phyloP scores from a whole-genome alignment of 2,888 invertebrate genomes.

The Plebejus melissa region DNA sequence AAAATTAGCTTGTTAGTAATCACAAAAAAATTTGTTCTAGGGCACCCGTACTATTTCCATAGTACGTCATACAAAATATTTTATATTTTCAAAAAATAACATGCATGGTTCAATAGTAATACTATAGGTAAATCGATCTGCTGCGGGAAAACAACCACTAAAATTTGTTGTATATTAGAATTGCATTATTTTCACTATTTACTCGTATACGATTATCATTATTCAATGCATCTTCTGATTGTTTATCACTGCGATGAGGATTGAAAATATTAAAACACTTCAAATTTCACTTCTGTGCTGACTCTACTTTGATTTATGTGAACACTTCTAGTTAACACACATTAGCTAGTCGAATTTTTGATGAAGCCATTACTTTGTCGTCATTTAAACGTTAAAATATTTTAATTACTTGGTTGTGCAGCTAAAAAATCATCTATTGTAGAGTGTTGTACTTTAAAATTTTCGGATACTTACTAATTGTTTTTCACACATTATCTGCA shows the following conservation, averaged over 20 bases:
- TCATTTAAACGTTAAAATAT: background rate
- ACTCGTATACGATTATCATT: background rate
- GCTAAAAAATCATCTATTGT: background rate
- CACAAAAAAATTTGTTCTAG: no score
- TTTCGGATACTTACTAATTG: background rate
- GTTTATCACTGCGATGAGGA: background rate
- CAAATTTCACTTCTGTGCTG: constrained; percentile 19
- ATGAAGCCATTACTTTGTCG: background rate
- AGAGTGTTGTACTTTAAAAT: background rate
- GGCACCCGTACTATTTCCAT: no score
- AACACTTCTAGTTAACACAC: constrained; percentile 24
- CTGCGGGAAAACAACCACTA: no score
- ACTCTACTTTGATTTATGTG: constrained; percentile 17
- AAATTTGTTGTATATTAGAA: background rate
- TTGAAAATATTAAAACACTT: background rate
- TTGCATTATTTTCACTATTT: background rate
- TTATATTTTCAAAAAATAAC: no score
- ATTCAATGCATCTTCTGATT: constrained; percentile 28
- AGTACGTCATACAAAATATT: no score
- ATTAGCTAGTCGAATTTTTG: background rate
- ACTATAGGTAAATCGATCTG: no score
- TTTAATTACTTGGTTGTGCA: background rate
- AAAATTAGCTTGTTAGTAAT: no score
- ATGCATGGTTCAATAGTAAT: no score
- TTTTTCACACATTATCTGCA: no score